These are phyloP conservation scores for Parascotia fuliginaria DNA, from an alignment of 2,888 invertebrate species.

Conservation along the genomic window DNA sequence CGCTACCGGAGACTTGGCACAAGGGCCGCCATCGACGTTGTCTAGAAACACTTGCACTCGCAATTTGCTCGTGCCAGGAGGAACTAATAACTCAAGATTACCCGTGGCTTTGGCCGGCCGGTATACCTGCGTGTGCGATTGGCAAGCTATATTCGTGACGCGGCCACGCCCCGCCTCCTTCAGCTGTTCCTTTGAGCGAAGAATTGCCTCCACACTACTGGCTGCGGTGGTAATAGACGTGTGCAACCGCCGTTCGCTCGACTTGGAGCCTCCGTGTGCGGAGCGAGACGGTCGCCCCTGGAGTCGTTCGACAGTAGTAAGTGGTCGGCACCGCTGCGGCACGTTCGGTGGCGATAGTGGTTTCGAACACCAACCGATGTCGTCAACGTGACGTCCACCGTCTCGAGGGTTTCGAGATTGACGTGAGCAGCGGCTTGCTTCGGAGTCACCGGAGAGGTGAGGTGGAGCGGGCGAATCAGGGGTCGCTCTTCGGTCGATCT, in stretches of 20 bases:
- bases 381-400: neutral
- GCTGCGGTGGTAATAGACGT: slow-evolving; percentile 18
- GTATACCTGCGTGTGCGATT: neutral
- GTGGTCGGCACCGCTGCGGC: slow-evolving; percentile 26
- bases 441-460: neutral
- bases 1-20: neutral
- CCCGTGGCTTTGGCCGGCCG: slow-evolving; percentile 10
- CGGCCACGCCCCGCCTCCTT: slow-evolving; percentile 53
- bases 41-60: neutral
- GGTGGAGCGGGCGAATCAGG: slow-evolving; percentile 43
- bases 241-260: slow-evolving; percentile 35
- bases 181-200: slow-evolving; percentile 29
- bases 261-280: slow-evolving; percentile 6
- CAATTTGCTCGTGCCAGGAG: neutral
- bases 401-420: neutral
- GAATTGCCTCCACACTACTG: slow-evolving; percentile 4
- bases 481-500: slow-evolving; percentile 49
- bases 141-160: slow-evolving; percentile 13
- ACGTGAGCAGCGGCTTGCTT: neutral
- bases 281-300: slow-evolving; percentile 10
- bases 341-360: slow-evolving; percentile 11
- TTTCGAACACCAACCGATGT: slow-evolving; percentile 8
- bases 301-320: slow-evolving; percentile 23
- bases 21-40: neutral
- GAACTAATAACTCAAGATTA: neutral